Percentiles rank a stretch among this genome's conserved stretches.
These are phyloP conservation scores for Leistus spinibarbis DNA, from an alignment of 2,888 invertebrate genomes.

Conservation along the genomic window DNA sequence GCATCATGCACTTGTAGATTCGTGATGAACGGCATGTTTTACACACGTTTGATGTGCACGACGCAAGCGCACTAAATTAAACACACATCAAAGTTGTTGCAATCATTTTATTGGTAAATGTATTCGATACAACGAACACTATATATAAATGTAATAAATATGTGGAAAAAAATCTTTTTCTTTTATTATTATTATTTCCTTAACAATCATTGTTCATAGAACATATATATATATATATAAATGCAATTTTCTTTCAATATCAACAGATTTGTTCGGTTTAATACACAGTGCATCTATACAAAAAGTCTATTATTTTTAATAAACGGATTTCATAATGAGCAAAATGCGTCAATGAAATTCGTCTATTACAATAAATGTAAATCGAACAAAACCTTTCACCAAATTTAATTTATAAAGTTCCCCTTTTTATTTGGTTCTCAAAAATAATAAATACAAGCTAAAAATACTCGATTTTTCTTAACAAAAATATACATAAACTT, in stretches of 20 bases:
- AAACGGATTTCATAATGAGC: not conserved
- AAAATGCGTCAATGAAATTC: not conserved
- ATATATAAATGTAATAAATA: slow-evolving; percentile 26
- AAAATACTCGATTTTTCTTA: not conserved
- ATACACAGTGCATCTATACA: not conserved
- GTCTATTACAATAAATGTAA: not conserved
- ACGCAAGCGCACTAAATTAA: not conserved
- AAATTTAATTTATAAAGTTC: not conserved
- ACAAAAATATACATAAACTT: not conserved
- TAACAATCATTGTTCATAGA: slow-evolving; percentile 11
- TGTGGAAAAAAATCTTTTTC: slow-evolving; percentile 1
- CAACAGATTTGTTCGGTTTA: slow-evolving; percentile 3
- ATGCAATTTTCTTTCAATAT: not conserved
- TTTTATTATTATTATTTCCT: not conserved
- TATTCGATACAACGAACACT: slow-evolving; percentile 19
- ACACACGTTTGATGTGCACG: not conserved
- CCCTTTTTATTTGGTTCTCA: not conserved
- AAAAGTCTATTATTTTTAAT: not conserved
- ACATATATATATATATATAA: slow-evolving; percentile 11
- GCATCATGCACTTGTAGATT: slow-evolving; percentile 18
- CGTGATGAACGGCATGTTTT: not conserved
- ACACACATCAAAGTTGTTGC: slow-evolving; percentile 2
- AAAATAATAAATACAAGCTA: not conserved
- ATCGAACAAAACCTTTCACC: not conserved
- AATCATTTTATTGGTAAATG: slow-evolving; percentile 10